A percentile compares a stretch with the other conserved stretches of the same genome.
These are phyloP conservation scores for Columba janthina DNA, from an alignment of 2,113 vertebrate genomes.

Conservation along the genomic window DNA sequence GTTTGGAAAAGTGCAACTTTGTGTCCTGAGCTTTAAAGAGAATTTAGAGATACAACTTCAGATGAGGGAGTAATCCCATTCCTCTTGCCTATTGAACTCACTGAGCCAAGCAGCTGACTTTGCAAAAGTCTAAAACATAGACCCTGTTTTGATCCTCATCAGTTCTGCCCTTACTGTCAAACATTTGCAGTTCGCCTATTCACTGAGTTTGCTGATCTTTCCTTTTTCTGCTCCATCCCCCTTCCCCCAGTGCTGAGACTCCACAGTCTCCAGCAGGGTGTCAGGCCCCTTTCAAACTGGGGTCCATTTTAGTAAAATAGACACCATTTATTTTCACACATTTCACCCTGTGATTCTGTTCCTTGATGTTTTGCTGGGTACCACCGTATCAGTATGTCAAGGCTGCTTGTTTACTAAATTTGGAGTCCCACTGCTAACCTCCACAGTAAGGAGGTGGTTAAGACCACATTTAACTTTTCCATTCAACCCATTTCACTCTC, in stretches of 20 bases:
- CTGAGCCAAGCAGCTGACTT: background rate
- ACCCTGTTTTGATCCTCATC: background rate
- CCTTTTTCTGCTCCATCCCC: background rate
- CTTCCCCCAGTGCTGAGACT: background rate
- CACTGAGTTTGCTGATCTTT: background rate
- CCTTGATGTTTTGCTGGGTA: background rate
- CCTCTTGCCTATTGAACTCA: background rate
- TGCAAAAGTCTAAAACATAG: background rate
- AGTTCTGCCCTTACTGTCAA: background rate
- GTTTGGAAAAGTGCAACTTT: background rate
- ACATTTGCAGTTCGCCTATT: background rate
- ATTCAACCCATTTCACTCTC: background rate
- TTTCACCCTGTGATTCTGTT: background rate
- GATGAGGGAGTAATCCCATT: background rate
- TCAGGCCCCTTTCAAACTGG: background rate
- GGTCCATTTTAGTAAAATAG: background rate
- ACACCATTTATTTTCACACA: background rate
- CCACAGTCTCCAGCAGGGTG: background rate
- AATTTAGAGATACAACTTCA: background rate
- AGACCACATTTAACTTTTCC: background rate
- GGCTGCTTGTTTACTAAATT: background rate
- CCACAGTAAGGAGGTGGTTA: background rate
- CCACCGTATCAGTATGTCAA: background rate
- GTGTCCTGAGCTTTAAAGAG: background rate
- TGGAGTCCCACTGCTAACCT: background rate